Percentiles rank a stretch among this genome's conserved stretches.
These are phyloP conservation scores for Crocidura indochinensis DNA, from an alignment of 2,797 vertebrate species.

Conservation along the genomic window DNA sequence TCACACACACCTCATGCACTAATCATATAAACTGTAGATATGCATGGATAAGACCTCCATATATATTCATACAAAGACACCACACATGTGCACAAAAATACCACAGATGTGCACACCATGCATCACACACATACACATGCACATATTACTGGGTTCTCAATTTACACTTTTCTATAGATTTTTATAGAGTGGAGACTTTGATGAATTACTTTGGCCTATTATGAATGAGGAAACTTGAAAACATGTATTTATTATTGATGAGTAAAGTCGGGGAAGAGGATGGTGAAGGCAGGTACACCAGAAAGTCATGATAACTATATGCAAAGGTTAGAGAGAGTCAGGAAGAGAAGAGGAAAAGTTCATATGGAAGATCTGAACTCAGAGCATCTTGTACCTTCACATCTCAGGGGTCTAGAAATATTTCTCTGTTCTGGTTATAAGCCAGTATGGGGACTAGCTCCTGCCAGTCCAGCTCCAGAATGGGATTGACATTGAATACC, in stretches of 20 bases:
- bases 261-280: not conserved
- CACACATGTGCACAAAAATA: not conserved
- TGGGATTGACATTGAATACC: too few relatives aligned
- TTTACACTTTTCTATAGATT: not conserved
- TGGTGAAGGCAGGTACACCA: not conserved
- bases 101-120: not conserved
- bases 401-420: not conserved
- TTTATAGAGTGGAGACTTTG: not conserved
- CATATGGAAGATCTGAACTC: not conserved
- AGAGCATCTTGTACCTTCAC: accelerated
- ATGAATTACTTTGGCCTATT: conserved; percentile 18
- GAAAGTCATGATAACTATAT: not conserved
- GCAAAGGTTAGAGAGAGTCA: not conserved
- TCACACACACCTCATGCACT: not conserved
- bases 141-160: not conserved
- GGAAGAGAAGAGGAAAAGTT: not conserved
- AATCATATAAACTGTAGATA: not conserved
- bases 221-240: not conserved
- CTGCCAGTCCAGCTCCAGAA: too few relatives aligned
- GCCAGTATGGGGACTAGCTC: not conserved
- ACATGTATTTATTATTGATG: not conserved
- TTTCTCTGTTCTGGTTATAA: not conserved
- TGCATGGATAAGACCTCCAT: too few relatives aligned
- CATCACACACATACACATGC: not conserved
- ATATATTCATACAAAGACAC: not conserved